Conservation (phyloP, 2,113 vertebrate genomes). For the Mionectes macconnelli region DNA sequence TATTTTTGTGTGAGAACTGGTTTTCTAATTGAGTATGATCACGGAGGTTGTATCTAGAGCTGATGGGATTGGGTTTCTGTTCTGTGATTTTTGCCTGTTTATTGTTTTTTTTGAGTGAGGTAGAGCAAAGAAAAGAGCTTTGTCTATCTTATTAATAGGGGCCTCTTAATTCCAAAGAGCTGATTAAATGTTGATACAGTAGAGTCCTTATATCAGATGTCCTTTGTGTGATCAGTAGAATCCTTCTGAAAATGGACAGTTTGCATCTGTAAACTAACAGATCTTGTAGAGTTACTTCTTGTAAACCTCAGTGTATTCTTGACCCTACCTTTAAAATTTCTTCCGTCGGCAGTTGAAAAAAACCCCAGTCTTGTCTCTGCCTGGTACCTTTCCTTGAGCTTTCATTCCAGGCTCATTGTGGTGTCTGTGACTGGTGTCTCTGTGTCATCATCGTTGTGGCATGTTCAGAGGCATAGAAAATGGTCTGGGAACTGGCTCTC, state of each 20-base stretch:
- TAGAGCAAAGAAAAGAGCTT: not conserved
- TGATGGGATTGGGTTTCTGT: not conserved
- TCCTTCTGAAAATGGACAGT: not conserved
- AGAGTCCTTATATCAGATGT: not conserved
- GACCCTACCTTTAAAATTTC: not conserved
- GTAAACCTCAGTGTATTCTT: not conserved
- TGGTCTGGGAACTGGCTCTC: not conserved
- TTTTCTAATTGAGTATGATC: not conserved
- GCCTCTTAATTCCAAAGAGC: not conserved
- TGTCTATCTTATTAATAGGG: not conserved
- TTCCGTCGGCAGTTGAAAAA: not conserved
- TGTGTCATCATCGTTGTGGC: not conserved
- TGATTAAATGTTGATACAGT: not conserved
- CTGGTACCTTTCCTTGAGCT: not conserved
- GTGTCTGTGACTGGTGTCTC: not conserved
- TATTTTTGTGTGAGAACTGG: not conserved
- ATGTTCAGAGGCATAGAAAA: not conserved
- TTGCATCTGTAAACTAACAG: not conserved
- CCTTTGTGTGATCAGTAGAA: not conserved
- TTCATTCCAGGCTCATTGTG: not conserved
- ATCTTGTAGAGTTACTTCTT: not conserved
- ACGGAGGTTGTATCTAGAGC: not conserved
- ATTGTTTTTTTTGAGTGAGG: not conserved
- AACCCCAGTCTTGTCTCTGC: accelerated
- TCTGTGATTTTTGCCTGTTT: not conserved